Percentiles rank a stretch among this genome's conserved stretches.
phyloP scores from a whole-genome alignment of 2,888 invertebrate species.

The Eristalis tenax region DNA sequence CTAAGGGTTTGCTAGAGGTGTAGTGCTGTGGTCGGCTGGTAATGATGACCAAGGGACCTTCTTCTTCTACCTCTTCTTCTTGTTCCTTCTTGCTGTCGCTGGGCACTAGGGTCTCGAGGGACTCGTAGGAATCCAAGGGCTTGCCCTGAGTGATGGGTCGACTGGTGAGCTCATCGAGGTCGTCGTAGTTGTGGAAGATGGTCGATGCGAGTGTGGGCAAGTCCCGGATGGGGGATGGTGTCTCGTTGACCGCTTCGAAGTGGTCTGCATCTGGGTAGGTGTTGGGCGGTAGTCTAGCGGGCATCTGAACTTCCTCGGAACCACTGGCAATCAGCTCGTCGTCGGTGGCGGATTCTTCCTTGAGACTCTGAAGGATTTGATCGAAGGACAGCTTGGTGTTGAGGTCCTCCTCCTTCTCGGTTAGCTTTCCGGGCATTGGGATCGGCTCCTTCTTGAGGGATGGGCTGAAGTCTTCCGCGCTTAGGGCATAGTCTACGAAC shows the following conservation, averaged over 20 bases:
- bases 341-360: conserved; percentile 73
- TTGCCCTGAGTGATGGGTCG: conserved; percentile 28
- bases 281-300: conserved; percentile 27
- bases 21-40: conserved; percentile 75
- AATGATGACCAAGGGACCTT: conserved; percentile 74
- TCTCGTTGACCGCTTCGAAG: neutral
- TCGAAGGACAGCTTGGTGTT: conserved; percentile 78
- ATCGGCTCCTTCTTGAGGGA: conserved; percentile 31
- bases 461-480: conserved; percentile 22
- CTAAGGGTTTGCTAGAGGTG: conserved; percentile 44
- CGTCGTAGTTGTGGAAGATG: conserved; percentile 69
- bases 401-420: conserved; percentile 74
- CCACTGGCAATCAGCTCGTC: conserved; percentile 62
- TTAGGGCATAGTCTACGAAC: conserved; percentile 25
- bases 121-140: conserved; percentile 43
- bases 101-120: conserved; percentile 60
- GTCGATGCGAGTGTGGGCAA: conserved; percentile 50
- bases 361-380: conserved; percentile 78
- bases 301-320: conserved; percentile 51
- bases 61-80: conserved; percentile 54
- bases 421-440: conserved; percentile 23
- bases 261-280: conserved; percentile 14
- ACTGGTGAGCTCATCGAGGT: conserved; percentile 59
- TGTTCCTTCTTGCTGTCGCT: conserved; percentile 69
- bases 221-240: conserved; percentile 29